These are phyloP conservation scores for Microplitis demolitor DNA, from an alignment of 1,140 invertebrate genomes.

Conservation along the genomic window DNA sequence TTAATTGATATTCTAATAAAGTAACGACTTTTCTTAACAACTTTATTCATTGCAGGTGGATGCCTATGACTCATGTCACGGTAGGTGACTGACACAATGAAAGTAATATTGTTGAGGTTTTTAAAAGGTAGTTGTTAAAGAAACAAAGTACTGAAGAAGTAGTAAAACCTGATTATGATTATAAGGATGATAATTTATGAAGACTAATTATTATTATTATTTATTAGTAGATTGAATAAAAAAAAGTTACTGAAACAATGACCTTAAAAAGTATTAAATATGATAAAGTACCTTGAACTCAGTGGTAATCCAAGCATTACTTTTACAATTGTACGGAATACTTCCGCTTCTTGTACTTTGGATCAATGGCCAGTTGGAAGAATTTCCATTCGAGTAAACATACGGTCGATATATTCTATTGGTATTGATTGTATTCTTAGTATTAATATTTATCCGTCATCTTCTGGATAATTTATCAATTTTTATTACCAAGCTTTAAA, in stretches of 20 bases:
- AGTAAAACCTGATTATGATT: neutral
- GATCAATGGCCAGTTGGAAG: too few relatives aligned
- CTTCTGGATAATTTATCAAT: too few relatives aligned
- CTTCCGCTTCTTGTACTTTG: too few relatives aligned
- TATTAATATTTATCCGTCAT: too few relatives aligned
- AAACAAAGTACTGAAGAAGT: neutral
- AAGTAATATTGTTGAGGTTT: neutral
- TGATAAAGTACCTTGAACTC: conserved; percentile 6
- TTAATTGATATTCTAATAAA: neutral
- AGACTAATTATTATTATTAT: neutral
- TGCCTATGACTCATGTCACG: neutral
- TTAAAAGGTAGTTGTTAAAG: neutral
- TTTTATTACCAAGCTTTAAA: too few relatives aligned
- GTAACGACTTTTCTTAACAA: neutral
- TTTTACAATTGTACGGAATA: neutral
- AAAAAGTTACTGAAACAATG: neutral
- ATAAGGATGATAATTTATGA: neutral
- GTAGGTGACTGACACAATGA: conserved; percentile 5
- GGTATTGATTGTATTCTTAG: too few relatives aligned
- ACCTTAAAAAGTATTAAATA: neutral
- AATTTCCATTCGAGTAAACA: too few relatives aligned
- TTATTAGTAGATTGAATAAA: too few relatives aligned
- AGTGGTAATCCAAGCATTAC: conserved; percentile 6
- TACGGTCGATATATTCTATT: too few relatives aligned
- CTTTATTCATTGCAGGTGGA: neutral